Percentiles rank a stretch among this genome's conserved stretches.
Evolutionary conservation across 2,113 vertebrate species (phyloP).

Genomic region (Archocentrus centrarchus): DNA sequence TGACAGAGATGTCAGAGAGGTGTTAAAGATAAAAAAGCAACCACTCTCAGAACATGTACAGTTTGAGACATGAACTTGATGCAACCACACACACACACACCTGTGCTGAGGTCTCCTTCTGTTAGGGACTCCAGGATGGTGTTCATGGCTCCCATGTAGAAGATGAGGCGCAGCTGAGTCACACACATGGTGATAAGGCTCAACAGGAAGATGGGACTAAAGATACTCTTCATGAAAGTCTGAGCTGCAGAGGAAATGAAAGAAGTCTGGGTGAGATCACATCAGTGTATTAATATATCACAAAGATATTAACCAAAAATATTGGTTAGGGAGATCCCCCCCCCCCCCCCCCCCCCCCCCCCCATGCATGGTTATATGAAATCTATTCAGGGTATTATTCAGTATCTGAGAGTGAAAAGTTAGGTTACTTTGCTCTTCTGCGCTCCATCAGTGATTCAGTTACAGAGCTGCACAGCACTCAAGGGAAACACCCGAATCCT

Average conservation of each 20-base stretch:
- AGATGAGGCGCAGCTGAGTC: slow-evolving; percentile 96
- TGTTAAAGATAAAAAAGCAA: slow-evolving; percentile 13
- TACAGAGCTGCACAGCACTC: too few species aligned
- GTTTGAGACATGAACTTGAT: not conserved
- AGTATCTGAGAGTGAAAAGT: not conserved
- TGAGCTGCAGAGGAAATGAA: slow-evolving; percentile 60
- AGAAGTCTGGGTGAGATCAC: not conserved
- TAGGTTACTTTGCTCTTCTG: too few species aligned
- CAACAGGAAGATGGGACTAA: slow-evolving; percentile 95
- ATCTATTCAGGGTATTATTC: not conserved
- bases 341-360: not conserved
- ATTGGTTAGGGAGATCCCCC: not conserved
- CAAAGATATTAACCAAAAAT: not conserved
- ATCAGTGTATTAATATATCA: not conserved
- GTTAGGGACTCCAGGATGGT: slow-evolving; percentile 92
- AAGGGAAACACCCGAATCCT: not conserved
- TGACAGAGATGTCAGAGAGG: slow-evolving; percentile 48
- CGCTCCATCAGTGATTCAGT: not conserved
- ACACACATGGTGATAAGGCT: slow-evolving; percentile 99
- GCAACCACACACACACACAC: slow-evolving; percentile 78
- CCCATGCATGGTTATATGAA: not conserved
- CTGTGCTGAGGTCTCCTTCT: slow-evolving; percentile 83
- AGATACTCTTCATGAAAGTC: slow-evolving; percentile 94
- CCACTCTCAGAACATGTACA: not conserved
- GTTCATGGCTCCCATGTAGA: slow-evolving; percentile 99